Percentiles rank a stretch among this genome's conserved stretches.
phyloP scores from a whole-genome alignment of 2,888 invertebrate species.

The Carterocephalus palaemon region DNA sequence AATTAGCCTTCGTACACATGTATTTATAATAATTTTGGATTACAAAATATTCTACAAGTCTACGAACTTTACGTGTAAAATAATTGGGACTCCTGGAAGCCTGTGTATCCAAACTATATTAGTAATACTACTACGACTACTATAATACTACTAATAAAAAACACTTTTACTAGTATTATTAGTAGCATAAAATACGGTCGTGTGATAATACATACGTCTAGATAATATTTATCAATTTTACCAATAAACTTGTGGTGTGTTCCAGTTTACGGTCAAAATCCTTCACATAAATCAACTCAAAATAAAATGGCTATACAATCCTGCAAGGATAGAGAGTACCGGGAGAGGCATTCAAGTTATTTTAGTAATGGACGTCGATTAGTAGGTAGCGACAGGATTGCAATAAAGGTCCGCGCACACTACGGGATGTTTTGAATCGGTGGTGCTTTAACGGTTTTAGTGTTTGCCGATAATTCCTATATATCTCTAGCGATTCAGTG shows the following conservation, averaged over 20 bases:
- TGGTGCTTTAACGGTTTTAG: conserved; percentile 67
- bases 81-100: no score
- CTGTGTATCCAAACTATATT: no score
- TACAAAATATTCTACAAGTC: no score
- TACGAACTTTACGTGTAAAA: no score
- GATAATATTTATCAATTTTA: no score
- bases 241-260: conserved; percentile 4
- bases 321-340: background rate
- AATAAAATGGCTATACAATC: background rate
- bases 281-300: conserved; percentile 3
- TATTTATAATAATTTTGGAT: no score
- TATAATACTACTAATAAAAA: no score
- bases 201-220: no score
- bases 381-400: conserved; percentile 68
- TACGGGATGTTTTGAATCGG: conserved; percentile 77
- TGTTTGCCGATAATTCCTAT: conserved; percentile 69
- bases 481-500: conserved; percentile 33
- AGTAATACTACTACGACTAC: no score
- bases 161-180: no score
- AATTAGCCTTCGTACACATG: no score
- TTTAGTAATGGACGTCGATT: conserved; percentile 73
- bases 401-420: conserved; percentile 64
- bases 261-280: background rate
- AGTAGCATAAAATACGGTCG: no score
- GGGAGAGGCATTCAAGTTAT: conserved; percentile 47